These are phyloP conservation scores for Blennius ocellaris DNA, from an alignment of 2,113 vertebrate genomes.

Conservation along the genomic window DNA sequence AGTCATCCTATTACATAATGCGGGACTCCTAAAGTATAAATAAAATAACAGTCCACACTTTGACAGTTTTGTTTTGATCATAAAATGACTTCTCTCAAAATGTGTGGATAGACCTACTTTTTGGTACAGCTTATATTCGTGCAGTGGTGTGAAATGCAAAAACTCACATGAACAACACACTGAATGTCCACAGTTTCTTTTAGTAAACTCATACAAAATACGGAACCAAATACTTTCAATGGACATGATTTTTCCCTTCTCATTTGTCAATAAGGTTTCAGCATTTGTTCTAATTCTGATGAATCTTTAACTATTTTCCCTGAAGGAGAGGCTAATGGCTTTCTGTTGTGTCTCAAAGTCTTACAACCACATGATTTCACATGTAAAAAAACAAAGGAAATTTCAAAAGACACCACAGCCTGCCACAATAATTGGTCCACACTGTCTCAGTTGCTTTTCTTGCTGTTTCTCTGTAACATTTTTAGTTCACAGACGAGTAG, in stretches of 20 bases:
- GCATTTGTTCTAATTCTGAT: neutral
- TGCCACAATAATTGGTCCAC: neutral
- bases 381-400: neutral
- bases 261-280: neutral
- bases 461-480: neutral
- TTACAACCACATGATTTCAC: neutral
- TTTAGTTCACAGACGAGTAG: neutral
- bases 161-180: neutral
- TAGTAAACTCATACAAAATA: too few species aligned
- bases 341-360: neutral
- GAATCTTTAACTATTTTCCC: neutral
- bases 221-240: too few species aligned
- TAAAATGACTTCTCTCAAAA: neutral
- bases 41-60: too few species aligned
- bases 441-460: neutral
- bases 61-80: too few species aligned
- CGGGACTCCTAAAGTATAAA: too few species aligned
- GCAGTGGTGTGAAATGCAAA: neutral
- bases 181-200: neutral
- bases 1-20: too few species aligned
- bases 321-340: neutral
- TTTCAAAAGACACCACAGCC: neutral
- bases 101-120: neutral
- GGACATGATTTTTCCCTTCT: neutral
- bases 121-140: neutral